Evolutionary conservation across 2,113 vertebrate species (phyloP), one percentile per base, ranked within the genome.

Genomic region (Caranx ignobilis): DNA sequence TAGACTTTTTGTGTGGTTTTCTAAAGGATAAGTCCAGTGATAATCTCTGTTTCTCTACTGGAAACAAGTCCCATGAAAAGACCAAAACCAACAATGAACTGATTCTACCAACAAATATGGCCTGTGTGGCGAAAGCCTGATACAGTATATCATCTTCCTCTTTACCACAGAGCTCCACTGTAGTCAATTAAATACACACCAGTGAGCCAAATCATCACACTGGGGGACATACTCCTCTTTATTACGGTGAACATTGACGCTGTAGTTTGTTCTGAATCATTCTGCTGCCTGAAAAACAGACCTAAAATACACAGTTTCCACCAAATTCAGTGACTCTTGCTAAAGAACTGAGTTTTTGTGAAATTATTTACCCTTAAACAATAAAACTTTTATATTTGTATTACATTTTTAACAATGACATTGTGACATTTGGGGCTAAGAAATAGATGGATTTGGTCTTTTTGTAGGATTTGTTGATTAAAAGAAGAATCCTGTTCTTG

Each of bases 381-480:
- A 57, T 0, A 32, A 32, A 31, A 31, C 0, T 12, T 56, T 56
- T 31, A 31, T 47, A 47, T 47, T 16, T 47, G 45, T 47, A 15
- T 5, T 21, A 5, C 11, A 54, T 54, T 21, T 54, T 16, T 47
- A 47, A 47, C 13, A 45, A 45, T 45, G 12, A 45, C 11, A 5
- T 47, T 47, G 15, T 47, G 26, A 26, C 26, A 26, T 26, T 26
- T 26, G 1, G 15, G 52, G 11, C 52, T 21, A 54, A 54, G 12
- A 54, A 55, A 15, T 56, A 61, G 54, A 65, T 61, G 16, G 52
- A 45, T 69, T 43, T 55, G 11, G 16, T 48, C 19, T 48, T 75
- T 63, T 78, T 16, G 34, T 71, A 1, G 34, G 32, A 63, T 81
- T 75, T 81, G 34, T 59, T 75, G 31, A 43, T 18, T 5, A 34